Evolutionary conservation across 2,797 vertebrate species (phyloP), one percentile per base, ranked within the genome.

Genomic region (Platalea minor): DNA sequence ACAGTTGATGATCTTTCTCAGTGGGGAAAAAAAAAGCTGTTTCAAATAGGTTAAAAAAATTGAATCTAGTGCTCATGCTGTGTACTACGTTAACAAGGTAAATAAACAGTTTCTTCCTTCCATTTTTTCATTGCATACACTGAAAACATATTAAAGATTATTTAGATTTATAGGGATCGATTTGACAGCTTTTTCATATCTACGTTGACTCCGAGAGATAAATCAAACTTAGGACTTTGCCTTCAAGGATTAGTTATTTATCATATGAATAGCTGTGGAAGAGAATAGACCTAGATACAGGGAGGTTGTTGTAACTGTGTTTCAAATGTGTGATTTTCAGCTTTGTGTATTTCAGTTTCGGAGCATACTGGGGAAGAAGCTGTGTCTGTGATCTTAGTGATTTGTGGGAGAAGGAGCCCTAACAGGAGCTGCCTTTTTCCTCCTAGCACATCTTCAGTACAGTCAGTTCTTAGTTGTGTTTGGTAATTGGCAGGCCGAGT

Each of bases 361-460:
- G 59, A 64, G 16, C 1, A 1, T 35, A 4, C 9, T 4, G 17
- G 35, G 43, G 51, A 77, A 39, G 23, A 43, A 59, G 16, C 43
- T 75, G 3, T 25, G 7, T n/a, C 2, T 45, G n/a, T 61, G 39
- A 78, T 51, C 16, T 18, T 35, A 41, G 29, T 31, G 25, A 31
- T 81, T 50, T 4, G 1, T 33, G 11, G 4, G 17, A 4, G 15
- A 45, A 67, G 59, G 37, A 53, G 24, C 0, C 0, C 9, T 53
- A 72, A 10, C 7, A 75, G 29, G 63, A 83, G 9, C 37, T 69
- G 51, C 45, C 14, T 74, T 79, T 68, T 33, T 5, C 17, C 31
- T 88, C 26, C 11, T 20, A 10, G 31, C 16, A 4, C 18, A 19
- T 21, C 35, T 65, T 37, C 18, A 37, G 20, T 25, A 13, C n/a